These are phyloP conservation scores for Oreohelix idahoensis DNA, from an alignment of 1,140 invertebrate genomes.

Conservation along the genomic window DNA sequence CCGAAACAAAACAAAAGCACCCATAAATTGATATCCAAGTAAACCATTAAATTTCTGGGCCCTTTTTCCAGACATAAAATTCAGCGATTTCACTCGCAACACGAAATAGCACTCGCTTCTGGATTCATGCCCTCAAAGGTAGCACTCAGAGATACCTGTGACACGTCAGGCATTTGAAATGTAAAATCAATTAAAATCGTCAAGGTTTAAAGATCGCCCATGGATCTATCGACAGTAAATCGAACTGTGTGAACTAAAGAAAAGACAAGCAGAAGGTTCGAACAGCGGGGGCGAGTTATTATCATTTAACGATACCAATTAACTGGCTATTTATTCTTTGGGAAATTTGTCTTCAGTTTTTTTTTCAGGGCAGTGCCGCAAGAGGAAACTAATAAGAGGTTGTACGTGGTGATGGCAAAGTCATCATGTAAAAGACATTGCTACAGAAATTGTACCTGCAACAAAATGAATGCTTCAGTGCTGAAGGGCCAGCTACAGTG, in stretches of 20 bases:
- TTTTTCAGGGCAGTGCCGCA: too few species aligned
- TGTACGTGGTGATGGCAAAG: too few species aligned
- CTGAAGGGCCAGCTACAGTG: too few species aligned
- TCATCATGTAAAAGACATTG: too few species aligned
- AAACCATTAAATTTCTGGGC: background rate
- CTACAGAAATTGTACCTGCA: too few species aligned
- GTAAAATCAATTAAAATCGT: background rate
- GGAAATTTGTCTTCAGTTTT: too few species aligned
- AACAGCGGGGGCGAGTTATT: background rate
- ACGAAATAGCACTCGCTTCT: background rate
- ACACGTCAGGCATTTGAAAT: background rate
- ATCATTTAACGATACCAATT: background rate
- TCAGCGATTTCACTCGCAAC: background rate
- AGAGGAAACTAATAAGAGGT: too few species aligned
- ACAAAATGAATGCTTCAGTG: too few species aligned
- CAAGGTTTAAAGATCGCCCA: background rate
- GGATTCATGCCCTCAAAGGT: background rate
- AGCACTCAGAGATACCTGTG: background rate
- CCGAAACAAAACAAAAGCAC: too few species aligned
- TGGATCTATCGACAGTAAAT: background rate
- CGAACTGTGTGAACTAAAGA: background rate
- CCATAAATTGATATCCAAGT: too few species aligned
- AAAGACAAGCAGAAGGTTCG: background rate
- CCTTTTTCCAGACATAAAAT: background rate
- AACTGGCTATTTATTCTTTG: background rate